These are phyloP conservation scores for Drosophila pallidifrons DNA, from an alignment of 1,140 invertebrate species.

Conservation along the genomic window DNA sequence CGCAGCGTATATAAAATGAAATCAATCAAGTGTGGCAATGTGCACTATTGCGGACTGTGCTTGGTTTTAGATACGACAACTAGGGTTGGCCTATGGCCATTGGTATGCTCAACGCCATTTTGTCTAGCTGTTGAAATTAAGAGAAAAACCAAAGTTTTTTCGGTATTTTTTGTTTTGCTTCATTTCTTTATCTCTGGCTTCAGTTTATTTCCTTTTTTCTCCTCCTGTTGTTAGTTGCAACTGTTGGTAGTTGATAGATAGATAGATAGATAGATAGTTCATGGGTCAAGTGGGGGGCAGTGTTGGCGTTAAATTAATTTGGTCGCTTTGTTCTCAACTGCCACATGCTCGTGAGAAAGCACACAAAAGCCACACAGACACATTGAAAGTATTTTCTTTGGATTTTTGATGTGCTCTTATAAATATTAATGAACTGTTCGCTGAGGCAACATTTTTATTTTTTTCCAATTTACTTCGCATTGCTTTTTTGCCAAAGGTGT, in stretches of 20 bases:
- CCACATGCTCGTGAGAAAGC: conserved; percentile 1
- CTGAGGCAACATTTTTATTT: conserved; percentile 24
- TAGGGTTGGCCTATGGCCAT: conserved; percentile 45
- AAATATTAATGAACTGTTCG: conserved; percentile 74
- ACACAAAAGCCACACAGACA: conserved; percentile 19
- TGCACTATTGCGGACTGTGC: conserved; percentile 60
- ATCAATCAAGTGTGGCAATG: conserved; percentile 81
- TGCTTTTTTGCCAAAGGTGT: conserved; percentile 34
- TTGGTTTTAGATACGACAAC: conserved; percentile 38
- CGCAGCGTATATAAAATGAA: conserved; percentile 79
- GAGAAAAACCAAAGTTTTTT: conserved; percentile 56
- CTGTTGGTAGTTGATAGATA: conserved; percentile 15
- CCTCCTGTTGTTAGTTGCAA: conserved; percentile 50
- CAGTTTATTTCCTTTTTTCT: conserved; percentile 63
- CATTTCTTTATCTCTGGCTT: conserved; percentile 63
- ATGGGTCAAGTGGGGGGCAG: not conserved
- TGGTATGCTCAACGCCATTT: conserved; percentile 57
- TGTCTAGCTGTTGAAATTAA: conserved; percentile 61
- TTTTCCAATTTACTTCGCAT: conserved; percentile 59
- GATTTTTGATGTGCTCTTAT: conserved; percentile 44
- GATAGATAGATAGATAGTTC: not conserved
- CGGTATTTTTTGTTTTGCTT: conserved; percentile 26
- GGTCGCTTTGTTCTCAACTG: conserved; percentile 63
- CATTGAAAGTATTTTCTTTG: conserved; percentile 33
- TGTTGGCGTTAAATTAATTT: conserved; percentile 77